These are phyloP conservation scores for Scaptodrosophila latifasciaeformis DNA, from an alignment of 2,888 invertebrate genomes.

Conservation along the genomic window DNA sequence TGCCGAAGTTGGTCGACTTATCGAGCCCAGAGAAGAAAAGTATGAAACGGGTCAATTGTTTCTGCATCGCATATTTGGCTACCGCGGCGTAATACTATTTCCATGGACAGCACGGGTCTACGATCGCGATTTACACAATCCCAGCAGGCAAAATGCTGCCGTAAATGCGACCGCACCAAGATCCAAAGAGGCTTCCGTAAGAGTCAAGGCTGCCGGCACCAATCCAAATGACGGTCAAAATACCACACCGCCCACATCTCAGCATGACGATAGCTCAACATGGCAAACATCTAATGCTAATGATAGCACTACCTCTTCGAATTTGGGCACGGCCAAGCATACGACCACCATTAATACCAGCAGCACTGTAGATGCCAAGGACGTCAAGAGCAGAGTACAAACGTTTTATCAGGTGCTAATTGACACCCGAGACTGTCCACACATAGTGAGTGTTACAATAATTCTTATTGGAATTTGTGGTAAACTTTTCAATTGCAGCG, in stretches of 20 bases:
- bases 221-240: neutral
- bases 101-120: conserved; percentile 98
- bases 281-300: conserved; percentile 7
- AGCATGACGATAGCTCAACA: conserved; percentile 5
- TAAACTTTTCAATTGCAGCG: conserved; percentile 76
- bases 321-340: conserved; percentile 28
- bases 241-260: conserved; percentile 14
- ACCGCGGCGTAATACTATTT: conserved; percentile 96
- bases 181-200: conserved; percentile 43
- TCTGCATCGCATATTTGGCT: conserved; percentile 96
- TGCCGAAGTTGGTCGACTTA: conserved; percentile 94
- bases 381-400: conserved; percentile 92
- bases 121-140: conserved; percentile 86
- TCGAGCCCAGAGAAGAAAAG: conserved; percentile 91
- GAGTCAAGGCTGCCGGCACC: conserved; percentile 19
- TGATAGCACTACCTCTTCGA: conserved; percentile 13
- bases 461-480: neutral
- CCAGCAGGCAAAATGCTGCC: conserved; percentile 76
- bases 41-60: conserved; percentile 98
- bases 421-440: conserved; percentile 96
- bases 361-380: conserved; percentile 77
- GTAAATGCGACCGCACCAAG: conserved; percentile 18
- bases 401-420: conserved; percentile 99
- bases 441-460: conserved; percentile 78
- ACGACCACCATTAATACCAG: conserved; percentile 10